Percentiles rank a stretch among this genome's conserved stretches.
Conservation (phyloP, 2,888 invertebrate genomes). For the Poecilus cupreus region DNA sequence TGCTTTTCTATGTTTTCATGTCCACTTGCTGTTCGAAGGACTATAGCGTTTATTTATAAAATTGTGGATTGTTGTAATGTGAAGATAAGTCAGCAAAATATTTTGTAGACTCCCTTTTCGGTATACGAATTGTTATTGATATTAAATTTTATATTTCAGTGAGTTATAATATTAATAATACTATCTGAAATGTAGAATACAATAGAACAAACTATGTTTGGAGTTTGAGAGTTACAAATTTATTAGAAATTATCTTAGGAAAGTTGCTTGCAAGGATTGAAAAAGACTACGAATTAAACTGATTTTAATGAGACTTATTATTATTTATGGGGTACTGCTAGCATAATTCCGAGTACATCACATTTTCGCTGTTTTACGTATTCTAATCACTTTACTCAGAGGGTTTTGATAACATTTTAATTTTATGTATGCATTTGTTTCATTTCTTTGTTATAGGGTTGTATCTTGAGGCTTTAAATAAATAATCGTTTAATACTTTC, state of each 20-base stretch:
- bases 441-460: no score
- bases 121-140: background rate
- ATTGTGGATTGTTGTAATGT: no score
- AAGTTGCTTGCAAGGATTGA: slow-evolving; percentile 17
- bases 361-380: background rate
- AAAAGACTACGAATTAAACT: background rate
- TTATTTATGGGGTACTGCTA: slow-evolving; percentile 10
- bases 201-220: background rate
- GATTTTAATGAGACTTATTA: slow-evolving; percentile 44
- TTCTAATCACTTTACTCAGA: no score
- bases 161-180: background rate
- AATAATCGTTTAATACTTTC: no score
- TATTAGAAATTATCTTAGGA: background rate
- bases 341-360: slow-evolving; percentile 1
- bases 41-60: no score
- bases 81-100: background rate
- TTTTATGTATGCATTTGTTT: no score
- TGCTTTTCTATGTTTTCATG: no score
- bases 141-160: slow-evolving; percentile 4
- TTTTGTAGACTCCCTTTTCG: background rate
- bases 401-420: no score
- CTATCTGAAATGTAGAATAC: background rate
- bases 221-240: background rate
- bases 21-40: no score
- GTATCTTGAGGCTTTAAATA: no score